Evolutionary conservation across 2,113 vertebrate genomes (phyloP).

Genomic region (Nycticebus coucang): DNA sequence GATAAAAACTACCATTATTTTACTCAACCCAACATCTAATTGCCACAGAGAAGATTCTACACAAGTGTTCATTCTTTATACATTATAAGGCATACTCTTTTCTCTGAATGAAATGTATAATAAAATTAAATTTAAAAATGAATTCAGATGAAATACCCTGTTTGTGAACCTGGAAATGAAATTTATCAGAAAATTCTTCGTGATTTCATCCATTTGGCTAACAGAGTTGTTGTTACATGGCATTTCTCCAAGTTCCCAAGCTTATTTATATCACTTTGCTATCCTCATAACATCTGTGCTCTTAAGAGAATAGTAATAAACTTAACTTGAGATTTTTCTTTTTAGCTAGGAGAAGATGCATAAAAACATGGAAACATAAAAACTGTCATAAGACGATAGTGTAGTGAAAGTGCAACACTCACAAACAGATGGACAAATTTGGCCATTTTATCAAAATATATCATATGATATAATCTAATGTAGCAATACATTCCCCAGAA

Average conservation of each 20-base stretch:
- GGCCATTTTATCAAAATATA: constrained; percentile 40
- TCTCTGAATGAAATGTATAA: constrained; percentile 32
- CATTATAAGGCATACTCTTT: constrained; percentile 5
- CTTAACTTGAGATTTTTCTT: constrained; percentile 37
- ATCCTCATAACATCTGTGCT: constrained; percentile 66
- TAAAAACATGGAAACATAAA: constrained; percentile 37
- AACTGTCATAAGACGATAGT: background rate
- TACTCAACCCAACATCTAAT: background rate
- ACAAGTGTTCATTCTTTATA: background rate
- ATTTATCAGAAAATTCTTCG: constrained; percentile 40
- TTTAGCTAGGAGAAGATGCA: constrained; percentile 50
- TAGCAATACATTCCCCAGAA: constrained; percentile 38
- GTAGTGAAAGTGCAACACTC: background rate
- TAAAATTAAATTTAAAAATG: constrained; percentile 24
- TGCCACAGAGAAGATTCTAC: constrained; percentile 31
- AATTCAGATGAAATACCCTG: constrained; percentile 2
- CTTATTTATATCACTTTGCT: constrained; percentile 65
- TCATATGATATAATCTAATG: constrained; percentile 35
- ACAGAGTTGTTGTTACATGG: constrained; percentile 38
- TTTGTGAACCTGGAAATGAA: constrained; percentile 50
- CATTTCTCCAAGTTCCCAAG: constrained; percentile 68
- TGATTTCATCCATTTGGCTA: constrained; percentile 50
- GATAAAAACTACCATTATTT: constrained; percentile 47
- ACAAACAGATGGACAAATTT: constrained; percentile 48
- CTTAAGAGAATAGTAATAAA: constrained; percentile 52